Conservation (phyloP, 1,140 invertebrate species). For the Mycetomoellerius zeteki region DNA sequence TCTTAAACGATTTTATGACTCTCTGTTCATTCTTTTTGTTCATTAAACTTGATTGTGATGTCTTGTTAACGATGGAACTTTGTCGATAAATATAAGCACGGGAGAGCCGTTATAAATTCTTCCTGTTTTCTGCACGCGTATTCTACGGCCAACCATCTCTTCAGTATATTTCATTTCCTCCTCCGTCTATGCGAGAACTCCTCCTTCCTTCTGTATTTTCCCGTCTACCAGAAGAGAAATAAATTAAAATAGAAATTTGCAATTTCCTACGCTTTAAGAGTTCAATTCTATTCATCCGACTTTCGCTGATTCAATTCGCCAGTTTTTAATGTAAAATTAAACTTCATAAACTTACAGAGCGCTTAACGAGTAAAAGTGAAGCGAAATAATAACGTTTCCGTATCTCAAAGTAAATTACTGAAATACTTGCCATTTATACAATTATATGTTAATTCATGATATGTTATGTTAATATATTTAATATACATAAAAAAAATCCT, state of each 20-base stretch:
- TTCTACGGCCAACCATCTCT: constrained; percentile 31
- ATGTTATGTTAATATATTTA: not conserved
- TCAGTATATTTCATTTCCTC: constrained; percentile 62
- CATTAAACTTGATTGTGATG: constrained; percentile 51
- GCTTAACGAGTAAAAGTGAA: constrained; percentile 20
- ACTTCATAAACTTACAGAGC: constrained; percentile 16
- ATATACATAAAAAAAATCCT: not conserved
- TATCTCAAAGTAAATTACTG: not conserved
- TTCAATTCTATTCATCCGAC: constrained; percentile 45
- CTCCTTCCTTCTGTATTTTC: constrained; percentile 41
- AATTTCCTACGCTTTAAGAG: constrained; percentile 49
- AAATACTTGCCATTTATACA: not conserved
- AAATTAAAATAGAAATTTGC: constrained; percentile 66
- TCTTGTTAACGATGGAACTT: constrained; percentile 56
- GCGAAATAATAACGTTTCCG: not conserved
- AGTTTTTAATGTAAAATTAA: constrained; percentile 38
- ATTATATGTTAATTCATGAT: not conserved
- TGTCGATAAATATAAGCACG: constrained; percentile 45
- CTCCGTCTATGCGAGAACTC: constrained; percentile 13
- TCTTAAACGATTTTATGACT: constrained; percentile 5
- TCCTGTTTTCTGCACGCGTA: constrained; percentile 59
- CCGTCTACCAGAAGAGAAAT: constrained; percentile 47
- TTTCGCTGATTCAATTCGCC: constrained; percentile 17
- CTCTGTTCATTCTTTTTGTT: constrained; percentile 13
- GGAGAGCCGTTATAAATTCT: constrained; percentile 46